Percentiles rank a stretch among this genome's conserved stretches.
phyloP scores from a whole-genome alignment of 2,888 invertebrate genomes.

The Trichopoda pennipes region DNA sequence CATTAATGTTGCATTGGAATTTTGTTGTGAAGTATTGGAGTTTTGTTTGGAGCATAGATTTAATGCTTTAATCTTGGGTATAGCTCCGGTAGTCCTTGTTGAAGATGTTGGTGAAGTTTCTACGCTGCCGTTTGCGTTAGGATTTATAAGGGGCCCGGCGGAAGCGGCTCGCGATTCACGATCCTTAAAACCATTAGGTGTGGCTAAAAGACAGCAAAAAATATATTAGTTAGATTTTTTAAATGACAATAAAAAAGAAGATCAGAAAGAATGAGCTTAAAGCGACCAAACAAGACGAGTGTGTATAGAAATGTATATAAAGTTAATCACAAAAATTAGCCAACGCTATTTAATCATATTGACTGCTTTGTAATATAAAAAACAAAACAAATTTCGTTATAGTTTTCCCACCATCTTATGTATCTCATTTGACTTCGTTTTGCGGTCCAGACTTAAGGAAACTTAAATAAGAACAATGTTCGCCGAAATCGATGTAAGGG shows the following conservation, averaged over 20 bases:
- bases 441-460: too few species aligned
- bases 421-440: too few species aligned
- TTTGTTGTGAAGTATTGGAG: constrained; percentile 58
- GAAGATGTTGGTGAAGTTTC: constrained; percentile 56
- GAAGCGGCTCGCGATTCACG: constrained; percentile 76
- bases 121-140: constrained; percentile 65
- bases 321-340: too few species aligned
- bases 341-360: too few species aligned
- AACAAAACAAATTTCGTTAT: too few species aligned
- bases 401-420: too few species aligned
- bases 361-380: too few species aligned
- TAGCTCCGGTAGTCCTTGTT: constrained; percentile 75
- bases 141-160: constrained; percentile 72
- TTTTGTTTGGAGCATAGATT: constrained; percentile 71
- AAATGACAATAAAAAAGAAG: neutral
- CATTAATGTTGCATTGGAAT: constrained; percentile 57
- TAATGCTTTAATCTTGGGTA: constrained; percentile 76
- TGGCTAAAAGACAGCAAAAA: constrained; percentile 16
- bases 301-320: too few species aligned
- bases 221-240: neutral
- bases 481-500: too few species aligned
- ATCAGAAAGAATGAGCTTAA: neutral
- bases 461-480: too few species aligned
- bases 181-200: constrained; percentile 72
- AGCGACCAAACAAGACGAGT: neutral